A percentile compares a stretch with the other conserved stretches of the same genome.
Evolutionary conservation across 2,113 vertebrate genomes (phyloP).

Genomic region (Corvus cornix): DNA sequence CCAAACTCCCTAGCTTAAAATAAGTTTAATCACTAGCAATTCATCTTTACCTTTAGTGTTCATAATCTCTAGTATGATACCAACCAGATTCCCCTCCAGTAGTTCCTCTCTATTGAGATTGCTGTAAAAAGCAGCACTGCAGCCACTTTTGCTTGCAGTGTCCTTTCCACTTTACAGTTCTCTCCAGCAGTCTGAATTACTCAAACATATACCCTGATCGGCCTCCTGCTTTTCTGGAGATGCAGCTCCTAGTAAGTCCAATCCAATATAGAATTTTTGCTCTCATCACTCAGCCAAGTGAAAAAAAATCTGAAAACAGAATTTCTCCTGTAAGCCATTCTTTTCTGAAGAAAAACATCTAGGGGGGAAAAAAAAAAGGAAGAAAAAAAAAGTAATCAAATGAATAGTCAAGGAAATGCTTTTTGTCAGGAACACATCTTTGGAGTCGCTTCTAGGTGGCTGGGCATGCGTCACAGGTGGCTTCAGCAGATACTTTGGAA

Average conservation of each 20-base stretch:
- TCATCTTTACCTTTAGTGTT: background rate
- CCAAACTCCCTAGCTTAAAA: background rate
- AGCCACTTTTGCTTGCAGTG: background rate
- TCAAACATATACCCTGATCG: background rate
- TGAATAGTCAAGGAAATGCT: background rate
- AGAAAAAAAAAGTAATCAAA: background rate
- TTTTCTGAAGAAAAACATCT: background rate
- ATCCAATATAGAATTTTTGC: background rate
- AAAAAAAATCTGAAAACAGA: background rate
- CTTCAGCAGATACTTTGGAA: background rate
- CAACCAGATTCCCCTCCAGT: background rate
- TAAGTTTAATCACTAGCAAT: background rate
- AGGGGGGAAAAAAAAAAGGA: accelerated
- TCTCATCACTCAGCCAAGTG: background rate
- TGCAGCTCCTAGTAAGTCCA: background rate
- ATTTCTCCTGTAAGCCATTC: background rate
- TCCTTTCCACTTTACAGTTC: background rate
- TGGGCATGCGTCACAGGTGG: background rate
- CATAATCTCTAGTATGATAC: background rate
- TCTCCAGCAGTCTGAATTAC: background rate
- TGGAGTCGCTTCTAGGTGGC: background rate
- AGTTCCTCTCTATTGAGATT: background rate
- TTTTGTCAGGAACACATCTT: background rate
- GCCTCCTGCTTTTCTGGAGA: background rate
- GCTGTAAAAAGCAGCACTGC: background rate